Conservation (phyloP, 2,888 invertebrate genomes). For the Lepidonotus clava region DNA sequence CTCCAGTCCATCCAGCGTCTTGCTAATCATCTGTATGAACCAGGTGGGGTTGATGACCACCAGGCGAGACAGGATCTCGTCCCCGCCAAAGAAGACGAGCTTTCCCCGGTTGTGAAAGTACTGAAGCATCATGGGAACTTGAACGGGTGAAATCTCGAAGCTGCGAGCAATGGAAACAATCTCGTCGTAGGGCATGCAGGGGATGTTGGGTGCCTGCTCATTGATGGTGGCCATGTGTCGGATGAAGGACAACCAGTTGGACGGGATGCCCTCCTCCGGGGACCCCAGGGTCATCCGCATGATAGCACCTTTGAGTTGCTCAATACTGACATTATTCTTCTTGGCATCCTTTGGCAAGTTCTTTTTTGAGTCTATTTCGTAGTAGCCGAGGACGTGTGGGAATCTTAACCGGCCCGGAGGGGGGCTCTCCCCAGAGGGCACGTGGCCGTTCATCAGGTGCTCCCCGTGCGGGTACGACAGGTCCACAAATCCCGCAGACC, state of each 20-base stretch:
- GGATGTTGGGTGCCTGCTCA: constrained; percentile 64
- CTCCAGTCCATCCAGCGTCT: constrained; percentile 63
- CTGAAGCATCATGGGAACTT: constrained; percentile 63
- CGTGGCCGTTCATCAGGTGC: constrained; percentile 65
- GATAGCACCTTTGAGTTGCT: constrained; percentile 67
- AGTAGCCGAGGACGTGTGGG: constrained; percentile 65
- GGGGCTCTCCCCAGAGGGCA: constrained; percentile 56
- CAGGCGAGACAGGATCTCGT: constrained; percentile 63
- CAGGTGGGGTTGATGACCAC: constrained; percentile 68
- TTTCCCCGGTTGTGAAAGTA: constrained; percentile 68
- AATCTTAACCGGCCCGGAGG: constrained; percentile 56
- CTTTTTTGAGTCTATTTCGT: constrained; percentile 66
- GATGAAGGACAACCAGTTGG: constrained; percentile 65
- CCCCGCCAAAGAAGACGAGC: constrained; percentile 66
- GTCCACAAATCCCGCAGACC: constrained; percentile 68
- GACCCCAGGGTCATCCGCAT: constrained; percentile 61
- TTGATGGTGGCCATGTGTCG: constrained; percentile 65
- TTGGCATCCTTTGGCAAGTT: constrained; percentile 68
- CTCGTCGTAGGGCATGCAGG: constrained; percentile 67
- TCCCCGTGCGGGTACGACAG: constrained; percentile 64
- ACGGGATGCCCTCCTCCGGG: constrained; percentile 63
- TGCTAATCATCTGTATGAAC: constrained; percentile 65
- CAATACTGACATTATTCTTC: constrained; percentile 67
- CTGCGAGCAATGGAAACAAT: constrained; percentile 66
- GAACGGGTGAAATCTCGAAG: constrained; percentile 65